These are phyloP conservation scores for Poecilia latipinna DNA, from an alignment of 2,113 vertebrate species.

Conservation along the genomic window DNA sequence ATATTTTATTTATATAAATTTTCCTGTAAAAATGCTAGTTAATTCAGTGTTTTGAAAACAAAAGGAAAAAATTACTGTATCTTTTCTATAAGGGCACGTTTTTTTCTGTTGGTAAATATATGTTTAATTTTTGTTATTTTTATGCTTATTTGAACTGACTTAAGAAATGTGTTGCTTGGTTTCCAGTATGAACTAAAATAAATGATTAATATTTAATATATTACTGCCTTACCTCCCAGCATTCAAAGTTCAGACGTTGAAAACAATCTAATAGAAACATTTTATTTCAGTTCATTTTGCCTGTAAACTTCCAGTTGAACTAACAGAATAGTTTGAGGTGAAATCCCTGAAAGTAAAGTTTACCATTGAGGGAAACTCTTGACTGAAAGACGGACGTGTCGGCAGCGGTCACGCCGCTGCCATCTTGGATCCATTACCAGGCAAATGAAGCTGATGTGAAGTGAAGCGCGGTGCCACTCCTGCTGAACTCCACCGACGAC, in stretches of 20 bases:
- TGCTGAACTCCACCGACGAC: conserved; percentile 31
- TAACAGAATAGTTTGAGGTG: conserved; percentile 10
- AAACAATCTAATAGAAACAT: background rate
- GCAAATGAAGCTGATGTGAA: conserved; percentile 71
- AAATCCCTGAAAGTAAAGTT: conserved; percentile 29
- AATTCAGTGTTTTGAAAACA: no score
- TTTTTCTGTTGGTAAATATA: no score
- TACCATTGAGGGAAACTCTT: conserved; percentile 27
- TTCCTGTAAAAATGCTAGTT: no score
- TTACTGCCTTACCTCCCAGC: background rate
- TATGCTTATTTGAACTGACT: no score
- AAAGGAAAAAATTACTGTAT: background rate
- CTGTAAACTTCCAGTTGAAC: background rate
- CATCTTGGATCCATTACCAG: conserved; percentile 61
- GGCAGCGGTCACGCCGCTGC: conserved; percentile 57
- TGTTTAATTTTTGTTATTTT: no score
- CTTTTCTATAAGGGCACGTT: no score
- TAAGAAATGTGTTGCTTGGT: background rate
- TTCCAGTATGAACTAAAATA: background rate
- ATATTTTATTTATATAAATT: no score
- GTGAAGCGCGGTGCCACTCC: conserved; percentile 65
- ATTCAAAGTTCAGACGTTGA: background rate
- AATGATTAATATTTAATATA: no score
- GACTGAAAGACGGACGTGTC: conserved; percentile 46
- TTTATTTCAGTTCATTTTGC: background rate